These are phyloP conservation scores for Leucoma salicis DNA, from an alignment of 2,888 invertebrate genomes.

Conservation along the genomic window DNA sequence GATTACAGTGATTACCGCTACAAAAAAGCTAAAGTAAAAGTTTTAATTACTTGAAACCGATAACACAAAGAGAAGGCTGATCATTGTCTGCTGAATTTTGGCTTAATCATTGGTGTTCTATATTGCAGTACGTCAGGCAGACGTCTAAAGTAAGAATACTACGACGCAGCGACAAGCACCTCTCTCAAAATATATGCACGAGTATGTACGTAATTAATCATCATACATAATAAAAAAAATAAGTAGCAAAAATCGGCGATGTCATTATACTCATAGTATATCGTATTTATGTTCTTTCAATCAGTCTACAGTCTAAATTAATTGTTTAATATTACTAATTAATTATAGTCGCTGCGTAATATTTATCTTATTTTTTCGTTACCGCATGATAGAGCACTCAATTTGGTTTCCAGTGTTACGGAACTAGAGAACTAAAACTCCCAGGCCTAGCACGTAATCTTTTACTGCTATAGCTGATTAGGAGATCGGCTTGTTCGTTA, in stretches of 20 bases:
- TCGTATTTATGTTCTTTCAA: too few relatives aligned
- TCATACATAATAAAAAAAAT: too few relatives aligned
- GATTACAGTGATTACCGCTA: constrained; percentile 14
- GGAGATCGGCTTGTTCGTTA: constrained; percentile 3
- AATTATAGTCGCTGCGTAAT: neutral
- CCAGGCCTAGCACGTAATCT: constrained; percentile 11
- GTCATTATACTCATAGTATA: too few relatives aligned
- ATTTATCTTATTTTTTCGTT: constrained; percentile 7
- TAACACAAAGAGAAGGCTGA: constrained; percentile 30
- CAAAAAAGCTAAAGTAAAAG: constrained; percentile 45
- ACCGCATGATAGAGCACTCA: constrained; percentile 17
- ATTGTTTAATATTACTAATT: too few relatives aligned
- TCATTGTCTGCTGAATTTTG: constrained; percentile 28
- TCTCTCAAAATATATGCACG: too few relatives aligned
- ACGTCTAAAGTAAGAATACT: too few relatives aligned
- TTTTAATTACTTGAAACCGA: constrained; percentile 41
- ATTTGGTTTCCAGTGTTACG: constrained; percentile 36
- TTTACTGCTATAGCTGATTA: constrained; percentile 7
- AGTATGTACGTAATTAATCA: too few relatives aligned
- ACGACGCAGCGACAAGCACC: too few relatives aligned
- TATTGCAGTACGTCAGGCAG: too few relatives aligned
- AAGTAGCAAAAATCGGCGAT: too few relatives aligned
- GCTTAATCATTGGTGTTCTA: constrained; percentile 22
- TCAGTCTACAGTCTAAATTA: too few relatives aligned
- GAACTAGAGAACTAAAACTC: constrained; percentile 34